These are phyloP conservation scores for Lagenorhynchus albirostris DNA, from an alignment of 2,113 vertebrate genomes.

Conservation along the genomic window DNA sequence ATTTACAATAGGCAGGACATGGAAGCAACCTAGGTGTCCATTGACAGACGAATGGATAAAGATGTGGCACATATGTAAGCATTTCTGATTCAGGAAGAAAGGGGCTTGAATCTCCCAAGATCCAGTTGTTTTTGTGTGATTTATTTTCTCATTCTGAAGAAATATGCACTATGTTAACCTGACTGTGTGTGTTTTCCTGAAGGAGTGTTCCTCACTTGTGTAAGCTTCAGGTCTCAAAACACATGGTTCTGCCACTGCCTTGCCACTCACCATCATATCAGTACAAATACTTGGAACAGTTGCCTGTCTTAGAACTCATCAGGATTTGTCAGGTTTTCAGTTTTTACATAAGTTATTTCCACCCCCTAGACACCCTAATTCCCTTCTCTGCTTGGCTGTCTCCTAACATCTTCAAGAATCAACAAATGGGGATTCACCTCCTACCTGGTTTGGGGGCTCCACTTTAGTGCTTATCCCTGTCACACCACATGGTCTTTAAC, in stretches of 20 bases:
- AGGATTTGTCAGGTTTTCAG: not conserved
- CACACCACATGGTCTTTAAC: not conserved
- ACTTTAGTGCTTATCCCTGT: not conserved
- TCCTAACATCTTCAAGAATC: not conserved
- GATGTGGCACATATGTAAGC: not conserved
- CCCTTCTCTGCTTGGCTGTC: not conserved
- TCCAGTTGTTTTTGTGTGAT: not conserved
- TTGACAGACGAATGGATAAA: no score
- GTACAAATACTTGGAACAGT: not conserved
- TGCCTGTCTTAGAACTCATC: not conserved
- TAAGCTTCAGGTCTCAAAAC: not conserved
- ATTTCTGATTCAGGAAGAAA: constrained; percentile 11
- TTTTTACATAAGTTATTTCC: not conserved
- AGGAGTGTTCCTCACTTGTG: not conserved
- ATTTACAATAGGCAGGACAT: no score
- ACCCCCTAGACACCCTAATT: not conserved
- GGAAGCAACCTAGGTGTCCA: no score
- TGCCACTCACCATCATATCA: not conserved
- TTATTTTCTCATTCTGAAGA: not conserved
- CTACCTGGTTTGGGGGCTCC: not conserved
- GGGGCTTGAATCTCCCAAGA: not conserved
- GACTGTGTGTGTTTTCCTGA: not conserved
- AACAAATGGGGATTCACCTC: not conserved
- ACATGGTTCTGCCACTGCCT: not conserved
- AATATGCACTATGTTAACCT: not conserved